A percentile compares a stretch with the other conserved stretches of the same genome.
Conservation (phyloP, 2,797 vertebrate genomes). For the Octomys mimax region DNA sequence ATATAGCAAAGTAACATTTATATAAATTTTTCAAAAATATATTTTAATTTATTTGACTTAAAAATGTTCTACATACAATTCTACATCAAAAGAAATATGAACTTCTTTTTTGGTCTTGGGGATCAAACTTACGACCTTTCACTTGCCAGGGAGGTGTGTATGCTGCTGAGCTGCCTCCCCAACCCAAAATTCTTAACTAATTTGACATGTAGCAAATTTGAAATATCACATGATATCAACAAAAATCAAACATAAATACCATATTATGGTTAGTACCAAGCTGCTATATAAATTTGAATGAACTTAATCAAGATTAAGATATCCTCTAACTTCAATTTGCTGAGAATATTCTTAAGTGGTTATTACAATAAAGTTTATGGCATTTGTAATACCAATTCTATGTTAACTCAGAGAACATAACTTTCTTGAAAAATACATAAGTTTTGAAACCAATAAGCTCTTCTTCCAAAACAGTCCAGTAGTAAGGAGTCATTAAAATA, state of each 20-base stretch:
- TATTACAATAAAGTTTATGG: background rate
- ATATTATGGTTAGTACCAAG: background rate
- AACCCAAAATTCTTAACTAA: background rate
- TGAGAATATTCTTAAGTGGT: constrained; percentile 1
- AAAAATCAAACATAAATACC: constrained; percentile 30
- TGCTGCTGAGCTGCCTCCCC: too few relatives aligned
- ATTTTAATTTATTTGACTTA: background rate
- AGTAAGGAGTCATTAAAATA: background rate
- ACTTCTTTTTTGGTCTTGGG: too few relatives aligned
- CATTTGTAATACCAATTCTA: background rate
- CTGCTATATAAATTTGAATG: background rate
- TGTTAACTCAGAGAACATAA: background rate
- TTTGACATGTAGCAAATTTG: background rate
- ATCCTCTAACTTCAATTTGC: background rate
- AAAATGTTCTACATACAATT: background rate
- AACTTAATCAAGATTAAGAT: background rate
- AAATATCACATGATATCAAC: background rate
- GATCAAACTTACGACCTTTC: too few relatives aligned
- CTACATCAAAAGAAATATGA: too few relatives aligned
- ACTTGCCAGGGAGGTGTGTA: too few relatives aligned
- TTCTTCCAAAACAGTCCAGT: background rate
- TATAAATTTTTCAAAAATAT: background rate
- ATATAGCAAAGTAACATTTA: background rate
- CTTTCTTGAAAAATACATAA: constrained; percentile 7
- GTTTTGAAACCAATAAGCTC: background rate